phyloP scores from a whole-genome alignment of 2,888 invertebrate species.

The Melanostoma scalare region DNA sequence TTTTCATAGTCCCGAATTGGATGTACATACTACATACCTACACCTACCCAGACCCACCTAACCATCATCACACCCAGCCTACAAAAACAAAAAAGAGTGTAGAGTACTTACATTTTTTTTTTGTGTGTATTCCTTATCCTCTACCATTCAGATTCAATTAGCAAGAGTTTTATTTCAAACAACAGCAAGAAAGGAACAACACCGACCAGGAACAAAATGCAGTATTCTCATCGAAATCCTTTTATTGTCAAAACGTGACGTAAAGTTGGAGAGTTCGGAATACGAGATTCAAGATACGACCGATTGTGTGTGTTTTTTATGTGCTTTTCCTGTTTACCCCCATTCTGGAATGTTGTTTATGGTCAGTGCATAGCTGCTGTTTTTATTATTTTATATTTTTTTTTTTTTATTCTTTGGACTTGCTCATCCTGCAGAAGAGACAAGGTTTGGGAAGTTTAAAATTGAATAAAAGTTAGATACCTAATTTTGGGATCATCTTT shows the following conservation, averaged over 20 bases:
- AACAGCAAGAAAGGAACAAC: constrained; percentile 14
- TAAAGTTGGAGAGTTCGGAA: constrained; percentile 28
- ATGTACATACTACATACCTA: too few relatives aligned
- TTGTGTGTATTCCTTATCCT: constrained; percentile 35
- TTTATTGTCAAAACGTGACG: constrained; percentile 68
- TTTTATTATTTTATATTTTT: background rate
- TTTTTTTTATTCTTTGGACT: too few relatives aligned
- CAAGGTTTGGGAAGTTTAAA: constrained; percentile 16
- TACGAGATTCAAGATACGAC: constrained; percentile 13
- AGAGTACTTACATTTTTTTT: constrained; percentile 16
- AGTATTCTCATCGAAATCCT: constrained; percentile 60
- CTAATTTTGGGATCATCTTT: constrained; percentile 30
- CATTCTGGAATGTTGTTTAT: constrained; percentile 64
- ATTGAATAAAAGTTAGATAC: constrained; percentile 48
- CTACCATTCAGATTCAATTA: constrained; percentile 60
- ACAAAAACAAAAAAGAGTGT: constrained; percentile 10
- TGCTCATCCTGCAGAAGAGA: background rate
- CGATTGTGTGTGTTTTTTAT: constrained; percentile 22
- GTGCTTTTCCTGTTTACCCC: constrained; percentile 34
- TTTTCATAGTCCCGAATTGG: background rate
- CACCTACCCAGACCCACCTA: too few relatives aligned
- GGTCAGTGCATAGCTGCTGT: constrained; percentile 30
- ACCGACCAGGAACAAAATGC: constrained; percentile 20
- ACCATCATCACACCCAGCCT: too few relatives aligned
- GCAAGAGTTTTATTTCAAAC: constrained; percentile 43